A percentile compares a stretch with the other conserved stretches of the same genome.
These are phyloP conservation scores for Casuarius casuarius DNA, from an alignment of 2,113 vertebrate genomes.

Conservation along the genomic window DNA sequence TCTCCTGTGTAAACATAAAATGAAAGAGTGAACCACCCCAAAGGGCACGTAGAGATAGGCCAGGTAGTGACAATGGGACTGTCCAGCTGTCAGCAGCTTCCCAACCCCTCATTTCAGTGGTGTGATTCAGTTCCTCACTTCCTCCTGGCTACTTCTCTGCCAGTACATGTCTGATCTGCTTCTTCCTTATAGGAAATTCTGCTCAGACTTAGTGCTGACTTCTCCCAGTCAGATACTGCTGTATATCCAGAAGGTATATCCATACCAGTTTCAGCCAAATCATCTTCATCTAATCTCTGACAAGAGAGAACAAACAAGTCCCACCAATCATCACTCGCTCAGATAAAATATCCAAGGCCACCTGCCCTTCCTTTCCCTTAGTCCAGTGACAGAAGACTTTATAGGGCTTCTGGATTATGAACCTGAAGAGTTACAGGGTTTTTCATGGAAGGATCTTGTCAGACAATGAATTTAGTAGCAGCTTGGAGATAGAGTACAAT, in stretches of 20 bases:
- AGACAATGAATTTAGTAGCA: neutral
- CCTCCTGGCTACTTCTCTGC: neutral
- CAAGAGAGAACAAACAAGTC: neutral
- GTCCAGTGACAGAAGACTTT: neutral
- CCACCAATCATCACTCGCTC: neutral
- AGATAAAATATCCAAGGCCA: neutral
- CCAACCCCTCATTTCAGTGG: neutral
- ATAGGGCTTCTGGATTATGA: neutral
- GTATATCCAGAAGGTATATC: neutral
- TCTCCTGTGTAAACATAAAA: neutral
- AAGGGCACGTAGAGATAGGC: neutral
- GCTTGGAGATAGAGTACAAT: neutral
- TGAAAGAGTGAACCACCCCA: neutral
- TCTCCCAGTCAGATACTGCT: neutral
- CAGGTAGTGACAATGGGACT: neutral
- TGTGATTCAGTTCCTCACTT: neutral
- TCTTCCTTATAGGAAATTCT: neutral
- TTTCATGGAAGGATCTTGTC: neutral
- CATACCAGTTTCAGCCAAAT: neutral
- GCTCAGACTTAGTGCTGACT: neutral
- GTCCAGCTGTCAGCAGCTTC: neutral
- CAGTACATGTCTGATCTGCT: neutral
- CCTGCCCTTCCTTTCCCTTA: neutral
- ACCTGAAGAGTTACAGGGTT: neutral
- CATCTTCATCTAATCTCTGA: neutral